Conservation (phyloP, 2,113 vertebrate genomes). For the Tringa solitaria region DNA sequence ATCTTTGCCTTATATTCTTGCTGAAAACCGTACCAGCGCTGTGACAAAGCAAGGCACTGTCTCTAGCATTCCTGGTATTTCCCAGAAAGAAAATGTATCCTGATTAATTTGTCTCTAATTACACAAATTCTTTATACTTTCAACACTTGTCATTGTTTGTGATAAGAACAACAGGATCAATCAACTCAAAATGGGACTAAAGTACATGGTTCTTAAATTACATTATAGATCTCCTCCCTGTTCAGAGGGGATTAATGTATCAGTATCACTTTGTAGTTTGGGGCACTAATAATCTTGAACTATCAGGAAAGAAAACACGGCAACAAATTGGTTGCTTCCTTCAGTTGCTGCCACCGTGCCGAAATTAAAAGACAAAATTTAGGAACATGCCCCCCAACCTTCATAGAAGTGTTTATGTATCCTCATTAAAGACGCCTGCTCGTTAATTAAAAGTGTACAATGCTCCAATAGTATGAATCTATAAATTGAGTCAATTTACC, state of each 20-base stretch:
- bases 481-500: slow-evolving; percentile 38
- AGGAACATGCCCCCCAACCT: not conserved
- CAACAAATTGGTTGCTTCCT: slow-evolving; percentile 17
- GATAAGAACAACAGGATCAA: slow-evolving; percentile 41
- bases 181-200: slow-evolving; percentile 41
- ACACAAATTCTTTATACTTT: slow-evolving; percentile 1
- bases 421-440: slow-evolving; percentile 19
- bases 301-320: slow-evolving; percentile 15
- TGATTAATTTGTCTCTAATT: slow-evolving; percentile 57
- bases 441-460: slow-evolving; percentile 51
- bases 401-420: not conserved
- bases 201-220: slow-evolving; percentile 42
- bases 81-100: not conserved
- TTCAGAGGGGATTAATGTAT: slow-evolving; percentile 44
- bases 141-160: slow-evolving; percentile 11
- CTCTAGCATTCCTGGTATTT: not conserved
- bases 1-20: not conserved
- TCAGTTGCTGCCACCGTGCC: slow-evolving; percentile 11
- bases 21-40: rapidly evolving
- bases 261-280: slow-evolving; percentile 25
- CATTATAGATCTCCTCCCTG: slow-evolving; percentile 39
- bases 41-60: slow-evolving; percentile 1
- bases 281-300: slow-evolving; percentile 52
- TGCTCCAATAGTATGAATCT: slow-evolving; percentile 28
- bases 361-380: slow-evolving; percentile 36